Base-by-base conservation (phyloP, 2,888 invertebrate genomes). In the Ennomos erosarius region DNA sequence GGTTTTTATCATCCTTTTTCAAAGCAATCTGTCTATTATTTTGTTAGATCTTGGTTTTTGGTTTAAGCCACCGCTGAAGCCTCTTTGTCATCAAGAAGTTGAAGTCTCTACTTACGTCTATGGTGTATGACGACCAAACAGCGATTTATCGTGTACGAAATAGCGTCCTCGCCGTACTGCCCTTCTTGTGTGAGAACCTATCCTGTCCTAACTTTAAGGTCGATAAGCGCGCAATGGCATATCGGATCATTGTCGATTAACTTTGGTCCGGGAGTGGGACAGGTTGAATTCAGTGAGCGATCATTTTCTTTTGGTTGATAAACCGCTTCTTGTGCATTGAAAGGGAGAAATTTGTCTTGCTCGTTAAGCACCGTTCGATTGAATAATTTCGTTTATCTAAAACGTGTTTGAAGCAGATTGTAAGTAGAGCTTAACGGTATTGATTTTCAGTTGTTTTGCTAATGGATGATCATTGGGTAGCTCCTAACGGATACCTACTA, bases 181-280 rank as follows among this genome's bases (percentile, higher is more conserved):
- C 58, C 46, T 56, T 52, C 51, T 48, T 55, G 43, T 59, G 39
- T 61, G 56, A 52, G 43, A 11, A 11, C 33, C n/a, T n/a, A n/a
- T n/a, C n/a, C n/a, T n/a, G 36, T 11, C 44, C 36, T 59, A 47
- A 59, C 39, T 45, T 38, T 52, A 43, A 56, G 58, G 40, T 50
- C 55, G 42, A 59, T 59, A 43, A 55, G 42, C 33, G 47, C 54
- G 53, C 60, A 64, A 56, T 50, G 47, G n/a, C n/a, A n/a, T n/a
- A n/a, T n/a, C n/a, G n/a, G 53, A 60, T 45, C 54, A 52, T 62
- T 59, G 59, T 58, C 59, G 55, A 66, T 64, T 62, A 64, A 62
- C 55, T 58, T 9, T 38, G 40, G 33, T 59, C 38, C 38, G 43
- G 52, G 39, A n/a, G 43, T 42, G 36, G 52, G 45, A 8, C 49